Evolutionary conservation across 2,113 vertebrate species (phyloP).

Genomic region (Dissostichus mawsoni): DNA sequence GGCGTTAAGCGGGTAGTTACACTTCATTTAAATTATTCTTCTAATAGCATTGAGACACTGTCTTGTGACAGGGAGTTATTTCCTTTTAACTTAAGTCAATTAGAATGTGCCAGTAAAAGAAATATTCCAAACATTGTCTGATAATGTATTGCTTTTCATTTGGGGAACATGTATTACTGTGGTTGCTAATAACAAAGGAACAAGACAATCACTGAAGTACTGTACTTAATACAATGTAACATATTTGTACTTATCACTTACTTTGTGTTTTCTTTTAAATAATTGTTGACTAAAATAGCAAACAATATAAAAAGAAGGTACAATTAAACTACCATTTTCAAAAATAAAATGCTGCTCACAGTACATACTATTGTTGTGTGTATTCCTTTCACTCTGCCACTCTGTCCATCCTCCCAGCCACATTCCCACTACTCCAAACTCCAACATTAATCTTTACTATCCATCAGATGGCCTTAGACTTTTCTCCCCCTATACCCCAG

Average conservation of each 20-base stretch:
- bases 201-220: no score
- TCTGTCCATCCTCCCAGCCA: background rate
- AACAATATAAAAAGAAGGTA: background rate
- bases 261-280: no score
- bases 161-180: background rate
- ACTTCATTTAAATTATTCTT: conserved; percentile 65
- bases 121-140: background rate
- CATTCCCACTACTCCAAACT: background rate
- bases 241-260: no score
- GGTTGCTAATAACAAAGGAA: background rate
- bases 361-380: background rate
- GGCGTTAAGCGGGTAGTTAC: conserved; percentile 30
- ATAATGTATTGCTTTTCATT: background rate
- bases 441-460: background rate
- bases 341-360: background rate
- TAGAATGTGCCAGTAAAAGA: background rate
- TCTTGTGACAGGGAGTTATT: conserved; percentile 32
- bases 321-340: background rate
- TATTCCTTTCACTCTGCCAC: background rate
- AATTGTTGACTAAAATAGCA: no score
- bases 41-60: conserved; percentile 34
- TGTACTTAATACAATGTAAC: no score
- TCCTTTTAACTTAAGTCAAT: conserved; percentile 26
- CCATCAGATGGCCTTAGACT: background rate
- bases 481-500: no score